Evolutionary conservation across 2,797 vertebrate species (phyloP).

Genomic region (Chiloscyllium punctatum): DNA sequence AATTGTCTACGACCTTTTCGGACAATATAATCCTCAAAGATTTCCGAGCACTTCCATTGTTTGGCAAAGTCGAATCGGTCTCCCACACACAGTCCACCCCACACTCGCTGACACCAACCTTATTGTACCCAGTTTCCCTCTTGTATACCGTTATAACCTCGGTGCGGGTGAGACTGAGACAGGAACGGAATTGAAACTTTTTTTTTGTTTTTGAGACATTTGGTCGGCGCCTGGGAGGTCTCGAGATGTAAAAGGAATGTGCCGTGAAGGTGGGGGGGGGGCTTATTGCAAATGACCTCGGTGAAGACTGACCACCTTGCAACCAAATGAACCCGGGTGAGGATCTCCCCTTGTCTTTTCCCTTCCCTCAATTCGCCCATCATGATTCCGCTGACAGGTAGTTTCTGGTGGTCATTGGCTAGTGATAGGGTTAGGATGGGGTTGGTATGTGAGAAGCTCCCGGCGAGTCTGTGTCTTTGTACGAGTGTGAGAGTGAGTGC

Average conservation of each 20-base stretch:
- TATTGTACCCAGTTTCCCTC: background rate
- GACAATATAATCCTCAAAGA: background rate
- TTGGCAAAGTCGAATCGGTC: too few relatives aligned
- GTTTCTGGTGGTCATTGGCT: background rate
- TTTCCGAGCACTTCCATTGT: background rate
- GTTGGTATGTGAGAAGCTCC: background rate
- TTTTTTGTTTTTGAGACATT: background rate
- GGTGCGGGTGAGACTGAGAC: background rate
- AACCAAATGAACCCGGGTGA: background rate
- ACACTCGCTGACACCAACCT: background rate
- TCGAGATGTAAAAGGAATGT: conserved; percentile 18
- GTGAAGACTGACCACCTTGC: background rate
- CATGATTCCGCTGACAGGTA: background rate
- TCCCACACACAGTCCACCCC: background rate
- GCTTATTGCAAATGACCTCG: background rate
- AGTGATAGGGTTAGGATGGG: background rate
- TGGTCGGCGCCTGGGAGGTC: conserved; percentile 1
- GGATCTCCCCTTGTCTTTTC: background rate
- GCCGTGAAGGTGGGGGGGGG: background rate
- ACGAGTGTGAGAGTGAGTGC: background rate
- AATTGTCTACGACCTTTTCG: background rate
- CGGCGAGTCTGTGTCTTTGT: background rate
- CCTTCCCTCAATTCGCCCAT: background rate
- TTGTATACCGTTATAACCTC: background rate
- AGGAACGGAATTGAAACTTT: background rate